Base-by-base conservation (phyloP, 1,140 invertebrate genomes). In the Panulirus ornatus region DNA sequence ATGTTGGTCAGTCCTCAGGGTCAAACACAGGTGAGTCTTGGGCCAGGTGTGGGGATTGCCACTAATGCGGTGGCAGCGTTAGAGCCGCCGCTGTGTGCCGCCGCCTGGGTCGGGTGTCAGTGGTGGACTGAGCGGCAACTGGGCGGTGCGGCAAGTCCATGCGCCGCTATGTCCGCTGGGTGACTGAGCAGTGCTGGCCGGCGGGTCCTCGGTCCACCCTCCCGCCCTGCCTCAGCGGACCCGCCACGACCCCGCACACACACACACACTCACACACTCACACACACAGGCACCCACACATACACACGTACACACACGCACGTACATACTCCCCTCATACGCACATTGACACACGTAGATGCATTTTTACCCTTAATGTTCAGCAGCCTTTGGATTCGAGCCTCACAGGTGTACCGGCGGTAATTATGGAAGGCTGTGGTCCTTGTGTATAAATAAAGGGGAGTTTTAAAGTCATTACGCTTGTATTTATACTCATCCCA, bases 91-190 rank as follows among this genome's bases (percentile, higher is more conserved):
- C 87, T 89, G 47, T 70, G 78, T 89, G 87, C 87, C 87, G 78
- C 87, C 87, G 87, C 78, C 79, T 89, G 79, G 79, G 78, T 83
- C 79, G 63, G 76, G 87, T 89, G 87, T 79, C 87, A 89, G 87
- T 82, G 87, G 87, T 89, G 87, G 87, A 89, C 87, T 89, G 87
- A 89, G 87, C 63, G 78, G 87, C 78, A 75, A 82, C 58, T 83
- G 87, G 87, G 87, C 87, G 79, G 66, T 83, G 87, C 87, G 87
- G 66, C 75, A 83, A 34, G 79, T 54, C 78, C 63, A 42, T 40
- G 51, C 87, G 63, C 87, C 79, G 79, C 87, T 82, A 73, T 73
- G 87, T 89, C 87, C 87, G 87, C 87, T 89, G 87, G 87, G 87
- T 89, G 87, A 89, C 87, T 89, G 87, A 89, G 87, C 78, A 83